phyloP scores from a whole-genome alignment of 1,140 invertebrate species.

The Gerris buenoi region DNA sequence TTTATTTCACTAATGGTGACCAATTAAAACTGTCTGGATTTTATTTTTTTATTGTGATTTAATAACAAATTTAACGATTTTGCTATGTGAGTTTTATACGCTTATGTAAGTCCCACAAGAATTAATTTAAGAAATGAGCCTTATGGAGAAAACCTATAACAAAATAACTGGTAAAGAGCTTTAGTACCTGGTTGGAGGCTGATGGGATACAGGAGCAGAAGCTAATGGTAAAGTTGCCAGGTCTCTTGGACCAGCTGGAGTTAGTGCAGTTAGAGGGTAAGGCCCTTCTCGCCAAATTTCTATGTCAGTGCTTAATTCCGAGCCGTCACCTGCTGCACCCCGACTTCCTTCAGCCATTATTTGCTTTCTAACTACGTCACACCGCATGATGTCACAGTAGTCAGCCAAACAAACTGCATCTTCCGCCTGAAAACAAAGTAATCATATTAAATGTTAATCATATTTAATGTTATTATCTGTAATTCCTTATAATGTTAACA shows the following conservation, averaged over 20 bases:
- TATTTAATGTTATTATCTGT: no score
- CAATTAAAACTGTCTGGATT: no score
- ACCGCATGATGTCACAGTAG: slow-evolving; percentile 89
- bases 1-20: no score
- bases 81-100: no score
- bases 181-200: slow-evolving; percentile 9
- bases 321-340: slow-evolving; percentile 19
- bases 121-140: no score
- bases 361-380: slow-evolving; percentile 65
- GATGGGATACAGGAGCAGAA: neutral
- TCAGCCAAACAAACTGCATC: slow-evolving; percentile 81
- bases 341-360: slow-evolving; percentile 37
- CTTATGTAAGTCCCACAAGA: no score
- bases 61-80: no score
- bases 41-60: no score
- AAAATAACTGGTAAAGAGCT: no score
- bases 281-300: slow-evolving; percentile 57
- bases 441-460: no score
- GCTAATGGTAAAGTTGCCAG: slow-evolving; percentile 23
- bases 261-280: slow-evolving; percentile 46
- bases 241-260: slow-evolving; percentile 30
- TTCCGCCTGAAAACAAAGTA: slow-evolving; percentile 66
- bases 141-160: no score
- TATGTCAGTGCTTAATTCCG: slow-evolving; percentile 50
- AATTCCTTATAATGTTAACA: no score